phyloP scores from a whole-genome alignment of 1,140 invertebrate genomes.

The Aphidius ervi region DNA sequence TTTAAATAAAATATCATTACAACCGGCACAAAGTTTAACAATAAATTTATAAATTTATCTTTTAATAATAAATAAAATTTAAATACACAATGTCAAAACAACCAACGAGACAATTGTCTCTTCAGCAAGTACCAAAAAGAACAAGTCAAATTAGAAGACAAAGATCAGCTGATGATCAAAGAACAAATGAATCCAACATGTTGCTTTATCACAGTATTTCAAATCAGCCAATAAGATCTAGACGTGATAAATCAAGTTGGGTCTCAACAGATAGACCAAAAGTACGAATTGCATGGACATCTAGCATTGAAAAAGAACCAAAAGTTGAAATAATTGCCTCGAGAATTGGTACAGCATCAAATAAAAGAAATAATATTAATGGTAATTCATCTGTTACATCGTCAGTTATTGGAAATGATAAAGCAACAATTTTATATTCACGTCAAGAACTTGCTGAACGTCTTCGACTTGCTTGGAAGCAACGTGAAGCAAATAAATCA shows the following conservation, averaged over 20 bases:
- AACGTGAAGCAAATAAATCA: slow-evolving; percentile 49
- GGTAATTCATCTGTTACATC: neutral
- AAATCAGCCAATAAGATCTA: slow-evolving; percentile 14
- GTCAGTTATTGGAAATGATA: slow-evolving; percentile 33
- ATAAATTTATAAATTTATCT: too few species aligned
- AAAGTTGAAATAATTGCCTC: slow-evolving; percentile 44
- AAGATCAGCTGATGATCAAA: slow-evolving; percentile 44
- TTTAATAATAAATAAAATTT: neutral
- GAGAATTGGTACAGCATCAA: slow-evolving; percentile 31
- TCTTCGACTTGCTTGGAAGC: slow-evolving; percentile 53
- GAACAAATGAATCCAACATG: slow-evolving; percentile 18
- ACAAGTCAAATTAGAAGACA: slow-evolving; percentile 38
- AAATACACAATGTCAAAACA: slow-evolving; percentile 28
- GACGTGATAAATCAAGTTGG: slow-evolving; percentile 19
- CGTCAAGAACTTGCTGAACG: slow-evolving; percentile 54
- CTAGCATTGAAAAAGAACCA: slow-evolving; percentile 27
- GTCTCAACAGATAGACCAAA: slow-evolving; percentile 29
- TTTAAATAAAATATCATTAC: neutral
- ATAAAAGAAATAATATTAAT: neutral
- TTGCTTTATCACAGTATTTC: neutral
- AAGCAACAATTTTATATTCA: slow-evolving; percentile 53
- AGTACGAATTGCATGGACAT: slow-evolving; percentile 42
- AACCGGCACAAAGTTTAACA: too few species aligned
- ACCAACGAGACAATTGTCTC: slow-evolving; percentile 36
- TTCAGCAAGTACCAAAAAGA: slow-evolving; percentile 15